Base-by-base conservation (phyloP, 2,888 invertebrate genomes). In the Eristalis intricaria region DNA sequence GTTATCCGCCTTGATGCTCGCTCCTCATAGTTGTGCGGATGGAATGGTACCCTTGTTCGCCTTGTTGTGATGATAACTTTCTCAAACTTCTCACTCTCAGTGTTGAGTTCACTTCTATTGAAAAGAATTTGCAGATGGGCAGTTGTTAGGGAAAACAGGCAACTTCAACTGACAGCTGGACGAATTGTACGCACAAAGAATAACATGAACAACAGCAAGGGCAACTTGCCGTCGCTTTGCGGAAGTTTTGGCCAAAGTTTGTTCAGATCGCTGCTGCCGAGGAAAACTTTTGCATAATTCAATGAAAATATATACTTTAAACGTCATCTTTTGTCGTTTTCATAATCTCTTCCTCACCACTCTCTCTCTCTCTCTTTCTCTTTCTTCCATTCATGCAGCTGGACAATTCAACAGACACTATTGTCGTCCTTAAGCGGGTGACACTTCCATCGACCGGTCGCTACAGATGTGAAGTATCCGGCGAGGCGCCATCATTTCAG, bases 381-480 rank as follows among this genome's bases (percentile, higher is more conserved):
- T 63, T 61, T 56, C 23, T 26, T 7, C 75, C n/a, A 38, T 22
- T 77, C 22, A 78, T 93, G 19, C 93, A 96, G 96, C 92, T 95
- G 90, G 94, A 94, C 85, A 95, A 95, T 91, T 94, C 95, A 4
- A 95, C 95, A 84, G 95, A 95, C 79, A 95, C 94, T 74, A 94
- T 95, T 89, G 95, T 96, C 88, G 95, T 95, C 71, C 93, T 97
- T 90, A 94, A 94, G 85, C 95, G 95, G 19, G 96, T 96, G 82
- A 95, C 95, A 89, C 93, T 96, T 90, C 95, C 95, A 92, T 96
- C 96, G 78, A 95, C 96, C 68, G 96, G 96, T 63, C 94, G 96
- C 84, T 96, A 96, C 93, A 94, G 96, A 89, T 96, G 96, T 91
- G 96, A 96, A 92, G 96, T 96, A 88, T 96, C 96, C 56, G 96